These are phyloP conservation scores for Eulemur mongoz DNA, from an alignment of 2,797 vertebrate species.

Conservation along the genomic window DNA sequence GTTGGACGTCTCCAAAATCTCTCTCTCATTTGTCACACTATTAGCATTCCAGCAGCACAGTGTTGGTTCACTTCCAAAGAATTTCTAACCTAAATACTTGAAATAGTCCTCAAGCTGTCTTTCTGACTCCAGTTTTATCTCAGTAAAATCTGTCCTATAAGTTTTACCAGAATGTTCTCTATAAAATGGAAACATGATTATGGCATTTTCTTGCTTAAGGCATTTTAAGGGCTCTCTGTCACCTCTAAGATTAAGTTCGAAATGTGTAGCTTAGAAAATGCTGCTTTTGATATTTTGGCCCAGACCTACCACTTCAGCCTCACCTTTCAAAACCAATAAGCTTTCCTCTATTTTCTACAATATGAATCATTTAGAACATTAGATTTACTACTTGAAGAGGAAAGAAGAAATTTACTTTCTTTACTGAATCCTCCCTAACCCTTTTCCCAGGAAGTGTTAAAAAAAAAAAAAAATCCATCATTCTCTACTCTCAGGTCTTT, in stretches of 20 bases:
- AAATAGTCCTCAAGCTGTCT: background rate
- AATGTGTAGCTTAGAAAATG: background rate
- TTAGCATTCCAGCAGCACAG: background rate
- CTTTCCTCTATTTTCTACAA: background rate
- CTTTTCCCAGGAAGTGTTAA: background rate
- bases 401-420: background rate
- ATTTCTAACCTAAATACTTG: constrained; percentile 38
- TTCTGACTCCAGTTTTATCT: constrained; percentile 21
- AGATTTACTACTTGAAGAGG: background rate
- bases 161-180: constrained; percentile 4
- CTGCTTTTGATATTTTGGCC: background rate
- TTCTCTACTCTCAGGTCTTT: background rate
- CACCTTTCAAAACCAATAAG: background rate
- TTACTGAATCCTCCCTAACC: background rate
- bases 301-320: background rate
- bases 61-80: background rate
- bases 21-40: background rate
- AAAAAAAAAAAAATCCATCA: background rate
- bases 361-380: background rate
- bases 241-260: background rate
- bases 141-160: constrained; percentile 6
- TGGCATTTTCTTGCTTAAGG: background rate
- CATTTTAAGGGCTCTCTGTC: background rate
- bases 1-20: background rate
- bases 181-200: constrained; percentile 37